Evolutionary conservation across 2,113 vertebrate genomes (phyloP), one percentile per base, ranked within the genome.

Genomic region (Phaethon lepturus): DNA sequence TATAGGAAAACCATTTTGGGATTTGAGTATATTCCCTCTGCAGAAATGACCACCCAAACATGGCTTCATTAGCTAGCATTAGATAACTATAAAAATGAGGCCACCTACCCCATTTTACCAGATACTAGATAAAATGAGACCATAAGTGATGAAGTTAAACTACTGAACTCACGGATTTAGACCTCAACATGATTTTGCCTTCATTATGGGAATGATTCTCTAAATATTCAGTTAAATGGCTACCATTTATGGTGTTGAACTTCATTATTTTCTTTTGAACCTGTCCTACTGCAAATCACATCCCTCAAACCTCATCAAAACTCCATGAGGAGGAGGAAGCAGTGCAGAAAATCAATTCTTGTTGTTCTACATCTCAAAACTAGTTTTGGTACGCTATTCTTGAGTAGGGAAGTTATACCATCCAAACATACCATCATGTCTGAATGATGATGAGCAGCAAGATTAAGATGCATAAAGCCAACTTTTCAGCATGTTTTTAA

Each of bases 191-290:
- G 22, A 76, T 28, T 91, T 68, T 59, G 15, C 13, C n/a, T 81
- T 86, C 10, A 7, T 53, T 31, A 42, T 19, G 31, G 49, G 22
- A 90, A 69, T 3, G 11, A 45, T 35, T 77, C 19, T 75, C 86
- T 28, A 71, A 80, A 28, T 33, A 62, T 20, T 40, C 79, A 7
- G 0, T 66, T 69, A 88, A 38, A 55, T 52, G 53, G 15, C 17
- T 58, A 55, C 40, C 2, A 0, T 0, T 42, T 60, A 45, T 0
- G 0, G 53, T 19, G 6, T 8, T 74, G 24, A 79, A 86, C 12
- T 23, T n/a, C 50, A 31, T 22, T 62, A n/a, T 31, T 76, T 80
- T 72, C 15, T 60, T 90, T 56, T 64, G 11, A 60, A 79, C 17
- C 12, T 16, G 5, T 40, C 58, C 78, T 42, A 6, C 33, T 29